These are phyloP conservation scores for Drosophila leontia DNA, from an alignment of 1,140 invertebrate species.

Conservation along the genomic window DNA sequence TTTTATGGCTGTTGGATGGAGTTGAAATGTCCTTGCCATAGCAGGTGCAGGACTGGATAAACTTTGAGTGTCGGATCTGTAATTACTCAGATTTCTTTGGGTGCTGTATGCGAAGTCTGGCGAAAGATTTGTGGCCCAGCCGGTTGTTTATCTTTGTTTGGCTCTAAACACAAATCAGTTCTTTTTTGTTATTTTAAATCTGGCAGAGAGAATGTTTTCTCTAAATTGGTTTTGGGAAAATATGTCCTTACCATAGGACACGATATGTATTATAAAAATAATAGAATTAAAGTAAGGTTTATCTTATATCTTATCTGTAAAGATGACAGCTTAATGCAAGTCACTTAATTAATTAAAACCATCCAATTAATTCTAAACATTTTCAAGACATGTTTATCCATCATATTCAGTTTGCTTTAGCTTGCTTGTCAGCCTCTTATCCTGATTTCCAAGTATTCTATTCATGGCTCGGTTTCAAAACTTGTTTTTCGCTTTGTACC, in stretches of 20 bases:
- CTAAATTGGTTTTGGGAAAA: slow-evolving; percentile 8
- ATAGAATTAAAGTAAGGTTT: no score
- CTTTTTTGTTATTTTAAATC: slow-evolving; percentile 8
- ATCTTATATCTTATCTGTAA: no score
- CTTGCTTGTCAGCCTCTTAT: slow-evolving; percentile 34
- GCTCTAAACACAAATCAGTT: slow-evolving; percentile 13
- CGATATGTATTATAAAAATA: not conserved
- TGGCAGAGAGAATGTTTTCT: not conserved
- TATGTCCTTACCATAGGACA: not conserved
- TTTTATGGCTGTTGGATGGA: slow-evolving; percentile 52
- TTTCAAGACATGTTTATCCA: slow-evolving; percentile 16
- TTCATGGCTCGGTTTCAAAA: slow-evolving; percentile 34
- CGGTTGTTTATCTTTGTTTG: slow-evolving; percentile 30
- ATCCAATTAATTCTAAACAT: slow-evolving; percentile 12
- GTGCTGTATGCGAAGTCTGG: slow-evolving; percentile 21
- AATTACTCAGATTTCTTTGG: slow-evolving; percentile 61
- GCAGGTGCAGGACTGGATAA: slow-evolving; percentile 62
- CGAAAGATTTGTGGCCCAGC: slow-evolving; percentile 25
- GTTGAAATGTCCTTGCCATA: slow-evolving; percentile 43
- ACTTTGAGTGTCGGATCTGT: slow-evolving; percentile 63
- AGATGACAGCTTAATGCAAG: not conserved
- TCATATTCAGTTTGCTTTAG: slow-evolving; percentile 15
- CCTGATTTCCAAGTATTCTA: slow-evolving; percentile 36
- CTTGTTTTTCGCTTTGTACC: slow-evolving; percentile 29
- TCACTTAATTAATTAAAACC: slow-evolving; percentile 10